Conservation (phyloP, 1,140 invertebrate genomes). For the Eulimnadia texana region DNA sequence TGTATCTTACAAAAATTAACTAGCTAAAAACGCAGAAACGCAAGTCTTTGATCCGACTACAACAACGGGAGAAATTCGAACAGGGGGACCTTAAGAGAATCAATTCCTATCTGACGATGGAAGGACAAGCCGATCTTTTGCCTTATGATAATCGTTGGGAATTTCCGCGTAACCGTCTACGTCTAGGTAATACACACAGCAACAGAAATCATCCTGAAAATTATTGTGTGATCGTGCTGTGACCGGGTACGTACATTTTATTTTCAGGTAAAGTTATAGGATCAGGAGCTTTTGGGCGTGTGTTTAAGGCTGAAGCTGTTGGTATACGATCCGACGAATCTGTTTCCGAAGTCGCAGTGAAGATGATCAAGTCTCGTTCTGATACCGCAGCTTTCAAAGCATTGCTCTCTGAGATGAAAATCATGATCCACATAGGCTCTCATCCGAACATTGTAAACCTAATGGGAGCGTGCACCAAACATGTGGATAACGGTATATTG, state of each 20-base stretch:
- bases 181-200: constrained; percentile 46
- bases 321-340: constrained; percentile 46
- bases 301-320: constrained; percentile 69
- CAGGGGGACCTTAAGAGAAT: constrained; percentile 25
- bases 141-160: constrained; percentile 84
- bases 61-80: not conserved
- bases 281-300: constrained; percentile 83
- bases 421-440: constrained; percentile 37
- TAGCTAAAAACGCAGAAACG: too few species aligned
- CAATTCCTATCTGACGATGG: constrained; percentile 73
- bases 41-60: not conserved
- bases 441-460: constrained; percentile 40
- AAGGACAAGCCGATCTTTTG: constrained; percentile 78
- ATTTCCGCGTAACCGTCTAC: constrained; percentile 67
- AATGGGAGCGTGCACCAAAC: constrained; percentile 37
- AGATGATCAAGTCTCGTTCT: constrained; percentile 65
- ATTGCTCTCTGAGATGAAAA: constrained; percentile 38
- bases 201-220: constrained; percentile 12
- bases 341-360: constrained; percentile 59
- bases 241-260: not conserved
- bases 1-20: too few species aligned
- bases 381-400: constrained; percentile 27
- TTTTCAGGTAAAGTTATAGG: constrained; percentile 57
- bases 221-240: not conserved
- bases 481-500: constrained; percentile 30